Evolutionary conservation across 2,888 invertebrate genomes (phyloP).

Genomic region (Lutraria lutraria): DNA sequence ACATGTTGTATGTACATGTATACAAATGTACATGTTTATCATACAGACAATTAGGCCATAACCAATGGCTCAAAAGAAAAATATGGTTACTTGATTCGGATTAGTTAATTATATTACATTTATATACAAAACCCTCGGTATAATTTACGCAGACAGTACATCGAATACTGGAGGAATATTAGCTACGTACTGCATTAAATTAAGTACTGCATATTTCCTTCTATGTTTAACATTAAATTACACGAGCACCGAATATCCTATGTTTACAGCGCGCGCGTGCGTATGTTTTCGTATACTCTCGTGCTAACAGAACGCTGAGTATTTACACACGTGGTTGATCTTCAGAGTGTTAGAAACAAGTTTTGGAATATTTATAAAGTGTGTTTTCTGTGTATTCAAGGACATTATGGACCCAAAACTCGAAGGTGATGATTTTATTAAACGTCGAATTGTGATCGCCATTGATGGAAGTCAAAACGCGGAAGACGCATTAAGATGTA

Average conservation of each 20-base stretch:
- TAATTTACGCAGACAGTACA: too few species aligned
- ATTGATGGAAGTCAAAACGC: conserved; percentile 40
- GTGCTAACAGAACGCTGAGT: neutral
- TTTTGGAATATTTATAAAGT: neutral
- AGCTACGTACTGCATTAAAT: too few species aligned
- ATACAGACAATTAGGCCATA: too few species aligned
- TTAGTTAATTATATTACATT: too few species aligned
- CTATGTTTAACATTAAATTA: neutral
- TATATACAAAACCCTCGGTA: too few species aligned
- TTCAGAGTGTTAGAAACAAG: neutral
- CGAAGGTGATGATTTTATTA: neutral
- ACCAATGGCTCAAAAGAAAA: too few species aligned
- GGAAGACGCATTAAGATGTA: conserved; percentile 43
- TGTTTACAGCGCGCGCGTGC: neutral
- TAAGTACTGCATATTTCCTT: too few species aligned
- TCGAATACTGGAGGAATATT: too few species aligned
- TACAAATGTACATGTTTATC: too few species aligned
- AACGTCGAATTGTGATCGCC: conserved; percentile 38
- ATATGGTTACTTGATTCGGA: too few species aligned
- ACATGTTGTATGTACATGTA: too few species aligned
- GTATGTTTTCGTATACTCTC: neutral
- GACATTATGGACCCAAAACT: neutral
- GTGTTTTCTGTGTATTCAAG: neutral
- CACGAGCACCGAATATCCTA: neutral
- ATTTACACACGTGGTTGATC: neutral